Conservation (phyloP, 1,140 invertebrate species). For the Lethrus apterus region DNA sequence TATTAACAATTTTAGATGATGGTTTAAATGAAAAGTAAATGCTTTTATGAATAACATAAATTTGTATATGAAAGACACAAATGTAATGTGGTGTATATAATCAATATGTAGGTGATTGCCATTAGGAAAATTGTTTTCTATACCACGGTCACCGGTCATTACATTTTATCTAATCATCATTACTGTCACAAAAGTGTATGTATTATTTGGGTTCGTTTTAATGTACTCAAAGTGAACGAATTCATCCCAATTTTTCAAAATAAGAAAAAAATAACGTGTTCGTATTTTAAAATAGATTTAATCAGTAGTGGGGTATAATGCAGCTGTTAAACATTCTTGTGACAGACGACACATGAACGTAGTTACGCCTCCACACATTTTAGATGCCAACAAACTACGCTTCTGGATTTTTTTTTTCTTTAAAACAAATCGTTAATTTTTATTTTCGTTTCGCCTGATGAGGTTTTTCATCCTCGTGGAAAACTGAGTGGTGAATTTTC, state of each 20-base stretch:
- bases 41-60: too few species aligned
- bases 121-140: slow-evolving; percentile 13
- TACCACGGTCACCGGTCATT: slow-evolving; percentile 8
- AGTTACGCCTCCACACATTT: slow-evolving; percentile 20
- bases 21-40: too few species aligned
- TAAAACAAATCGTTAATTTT: neutral
- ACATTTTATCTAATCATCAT: slow-evolving; percentile 12
- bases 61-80: too few species aligned
- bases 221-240: too few species aligned
- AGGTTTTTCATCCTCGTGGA: neutral
- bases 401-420: neutral
- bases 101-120: neutral
- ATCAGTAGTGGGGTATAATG: too few species aligned
- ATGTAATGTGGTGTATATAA: too few species aligned
- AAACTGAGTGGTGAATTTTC: neutral
- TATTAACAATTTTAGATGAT: too few species aligned
- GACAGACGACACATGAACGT: slow-evolving; percentile 5
- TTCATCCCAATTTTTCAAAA: too few species aligned
- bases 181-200: slow-evolving; percentile 5
- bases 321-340: slow-evolving; percentile 5
- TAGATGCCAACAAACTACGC: slow-evolving; percentile 17
- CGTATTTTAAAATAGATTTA: too few species aligned
- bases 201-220: neutral
- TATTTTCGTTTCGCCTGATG: neutral
- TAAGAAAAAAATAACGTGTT: too few species aligned